Conservation (phyloP, 2,113 vertebrate genomes). For the Notothenia coriiceps region DNA sequence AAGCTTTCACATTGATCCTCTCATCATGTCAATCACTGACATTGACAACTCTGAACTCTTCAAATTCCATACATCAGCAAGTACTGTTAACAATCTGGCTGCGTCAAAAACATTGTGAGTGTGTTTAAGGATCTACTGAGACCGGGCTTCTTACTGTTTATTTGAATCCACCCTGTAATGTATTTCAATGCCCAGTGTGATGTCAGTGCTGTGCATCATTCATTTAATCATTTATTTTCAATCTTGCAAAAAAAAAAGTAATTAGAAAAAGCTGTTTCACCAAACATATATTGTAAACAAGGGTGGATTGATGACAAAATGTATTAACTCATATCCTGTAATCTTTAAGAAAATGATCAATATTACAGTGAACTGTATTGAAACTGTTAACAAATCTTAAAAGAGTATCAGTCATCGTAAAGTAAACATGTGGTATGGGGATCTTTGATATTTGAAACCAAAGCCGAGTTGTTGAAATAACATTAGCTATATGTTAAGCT, state of each 20-base stretch:
- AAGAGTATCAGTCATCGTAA: not conserved
- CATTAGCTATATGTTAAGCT: not conserved
- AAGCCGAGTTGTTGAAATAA: constrained; percentile 8
- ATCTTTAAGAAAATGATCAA: not conserved
- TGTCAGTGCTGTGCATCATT: constrained; percentile 15
- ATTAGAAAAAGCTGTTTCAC: not conserved
- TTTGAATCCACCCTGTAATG: constrained; percentile 33
- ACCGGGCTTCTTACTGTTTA: constrained; percentile 19
- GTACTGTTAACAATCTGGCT: constrained; percentile 37
- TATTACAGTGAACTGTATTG: not conserved
- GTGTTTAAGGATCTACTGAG: constrained; percentile 55
- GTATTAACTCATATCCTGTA: not conserved
- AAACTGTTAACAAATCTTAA: not conserved
- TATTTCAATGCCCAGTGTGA: constrained; percentile 17
- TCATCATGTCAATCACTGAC: constrained; percentile 82
- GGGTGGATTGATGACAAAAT: not conserved
- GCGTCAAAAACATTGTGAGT: constrained; percentile 50
- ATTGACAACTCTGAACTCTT: constrained; percentile 75
- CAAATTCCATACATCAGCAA: constrained; percentile 77
- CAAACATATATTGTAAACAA: not conserved
- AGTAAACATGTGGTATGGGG: not conserved
- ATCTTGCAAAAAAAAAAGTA: not conserved
- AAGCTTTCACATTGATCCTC: constrained; percentile 80
- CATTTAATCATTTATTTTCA: constrained; percentile 19
- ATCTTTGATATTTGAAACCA: not conserved